phyloP scores from a whole-genome alignment of 2,888 invertebrate genomes.

The Bombyx huttoni region DNA sequence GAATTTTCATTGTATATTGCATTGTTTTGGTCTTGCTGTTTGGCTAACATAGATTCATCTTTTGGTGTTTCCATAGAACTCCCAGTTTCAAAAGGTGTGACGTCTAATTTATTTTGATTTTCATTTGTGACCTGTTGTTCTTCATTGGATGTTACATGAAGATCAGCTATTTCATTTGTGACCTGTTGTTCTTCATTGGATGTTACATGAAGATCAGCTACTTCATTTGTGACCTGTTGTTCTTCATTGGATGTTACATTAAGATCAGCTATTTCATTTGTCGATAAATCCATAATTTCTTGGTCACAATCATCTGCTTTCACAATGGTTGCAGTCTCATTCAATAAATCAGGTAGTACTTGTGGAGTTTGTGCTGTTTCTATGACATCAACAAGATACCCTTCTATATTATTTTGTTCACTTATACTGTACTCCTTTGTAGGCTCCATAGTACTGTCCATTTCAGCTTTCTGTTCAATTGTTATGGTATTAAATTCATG shows the following conservation, averaged over 20 bases:
- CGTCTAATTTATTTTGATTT: background rate
- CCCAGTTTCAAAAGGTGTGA: background rate
- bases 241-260: background rate
- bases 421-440: background rate
- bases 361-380: background rate
- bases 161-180: background rate
- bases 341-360: background rate
- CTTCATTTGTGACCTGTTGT: background rate
- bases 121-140: background rate
- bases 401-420: background rate
- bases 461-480: no score
- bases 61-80: background rate
- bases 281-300: background rate
- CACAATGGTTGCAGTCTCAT: background rate
- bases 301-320: background rate
- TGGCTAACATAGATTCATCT: background rate
- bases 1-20: constrained; percentile 1
- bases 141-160: background rate
- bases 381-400: background rate
- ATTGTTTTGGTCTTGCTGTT: background rate
- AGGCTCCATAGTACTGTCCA: no score
- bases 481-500: no score
- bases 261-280: background rate
- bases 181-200: background rate
- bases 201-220: no score